Percentiles rank a stretch among this genome's conserved stretches.
Evolutionary conservation across 2,797 vertebrate genomes (phyloP).

Genomic region (Steatocranus sp.): DNA sequence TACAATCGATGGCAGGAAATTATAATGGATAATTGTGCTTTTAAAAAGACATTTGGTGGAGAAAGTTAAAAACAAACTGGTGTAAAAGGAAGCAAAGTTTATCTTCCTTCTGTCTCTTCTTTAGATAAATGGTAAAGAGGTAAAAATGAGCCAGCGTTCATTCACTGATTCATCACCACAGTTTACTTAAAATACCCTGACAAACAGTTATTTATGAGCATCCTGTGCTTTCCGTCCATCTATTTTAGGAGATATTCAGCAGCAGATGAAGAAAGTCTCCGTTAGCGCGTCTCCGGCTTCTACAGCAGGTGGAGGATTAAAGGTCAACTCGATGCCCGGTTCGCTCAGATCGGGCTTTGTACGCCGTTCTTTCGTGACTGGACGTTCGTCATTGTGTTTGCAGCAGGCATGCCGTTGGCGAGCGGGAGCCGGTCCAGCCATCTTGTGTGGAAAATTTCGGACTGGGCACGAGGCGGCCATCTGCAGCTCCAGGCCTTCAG

Average conservation of each 20-base stretch:
- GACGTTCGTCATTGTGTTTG: slow-evolving; percentile 68
- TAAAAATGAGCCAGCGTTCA: not conserved
- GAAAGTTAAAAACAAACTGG: not conserved
- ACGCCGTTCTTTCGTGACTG: slow-evolving; percentile 30
- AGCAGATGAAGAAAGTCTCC: slow-evolving; percentile 35
- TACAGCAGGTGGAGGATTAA: slow-evolving; percentile 61
- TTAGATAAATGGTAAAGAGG: not conserved
- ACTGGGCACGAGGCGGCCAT: slow-evolving; percentile 72
- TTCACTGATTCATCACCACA: slow-evolving; percentile 6
- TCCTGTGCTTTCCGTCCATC: not conserved
- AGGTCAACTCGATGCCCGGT: slow-evolving; percentile 21
- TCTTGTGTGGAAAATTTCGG: slow-evolving; percentile 72
- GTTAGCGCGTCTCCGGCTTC: slow-evolving; percentile 9
- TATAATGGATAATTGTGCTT: not conserved
- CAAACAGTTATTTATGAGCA: slow-evolving; percentile 1
- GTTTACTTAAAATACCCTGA: slow-evolving; percentile 14
- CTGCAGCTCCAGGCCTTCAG: slow-evolving; percentile 69
- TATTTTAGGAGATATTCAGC: slow-evolving; percentile 27
- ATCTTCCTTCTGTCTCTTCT: not conserved
- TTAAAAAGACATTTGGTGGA: not conserved
- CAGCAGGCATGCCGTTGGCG: slow-evolving; percentile 62
- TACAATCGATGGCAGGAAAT: not conserved
- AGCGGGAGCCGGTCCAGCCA: slow-evolving; percentile 70
- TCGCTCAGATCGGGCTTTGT: slow-evolving; percentile 1
- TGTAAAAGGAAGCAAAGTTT: not conserved